Conservation (phyloP, 2,888 invertebrate genomes). For the Drosophila meridiana region DNA sequence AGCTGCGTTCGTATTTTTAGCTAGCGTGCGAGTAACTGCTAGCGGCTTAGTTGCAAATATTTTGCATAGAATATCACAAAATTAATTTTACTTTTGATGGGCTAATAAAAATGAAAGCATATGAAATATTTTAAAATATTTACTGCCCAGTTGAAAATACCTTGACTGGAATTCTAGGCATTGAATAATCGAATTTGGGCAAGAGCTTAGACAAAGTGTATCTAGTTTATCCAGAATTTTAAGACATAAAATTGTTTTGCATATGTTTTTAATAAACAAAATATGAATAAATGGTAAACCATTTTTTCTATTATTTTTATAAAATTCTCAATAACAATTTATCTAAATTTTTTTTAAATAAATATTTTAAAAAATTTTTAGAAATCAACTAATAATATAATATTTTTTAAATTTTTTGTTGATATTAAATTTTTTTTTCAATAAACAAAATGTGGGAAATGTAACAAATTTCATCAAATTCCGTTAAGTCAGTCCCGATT, state of each 20-base stretch:
- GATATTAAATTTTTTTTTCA: too few species aligned
- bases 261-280: neutral
- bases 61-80: conserved; percentile 15
- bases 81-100: neutral
- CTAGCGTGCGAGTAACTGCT: conserved; percentile 5
- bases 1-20: conserved; percentile 28
- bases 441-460: too few species aligned
- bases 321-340: too few species aligned
- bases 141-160: neutral
- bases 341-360: too few species aligned
- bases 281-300: neutral
- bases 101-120: neutral
- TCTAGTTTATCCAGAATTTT: neutral
- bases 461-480: too few species aligned
- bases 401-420: too few species aligned
- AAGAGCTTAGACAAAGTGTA: neutral
- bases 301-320: too few species aligned
- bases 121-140: neutral
- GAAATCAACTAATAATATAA: too few species aligned
- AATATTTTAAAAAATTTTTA: too few species aligned
- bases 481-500: too few species aligned
- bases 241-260: neutral
- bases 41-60: conserved; percentile 29
- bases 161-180: neutral
- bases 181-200: neutral